Evolutionary conservation across 1,140 invertebrate species (phyloP), one percentile per base, ranked within the genome.

Genomic region (Drosophila mauritiana): DNA sequence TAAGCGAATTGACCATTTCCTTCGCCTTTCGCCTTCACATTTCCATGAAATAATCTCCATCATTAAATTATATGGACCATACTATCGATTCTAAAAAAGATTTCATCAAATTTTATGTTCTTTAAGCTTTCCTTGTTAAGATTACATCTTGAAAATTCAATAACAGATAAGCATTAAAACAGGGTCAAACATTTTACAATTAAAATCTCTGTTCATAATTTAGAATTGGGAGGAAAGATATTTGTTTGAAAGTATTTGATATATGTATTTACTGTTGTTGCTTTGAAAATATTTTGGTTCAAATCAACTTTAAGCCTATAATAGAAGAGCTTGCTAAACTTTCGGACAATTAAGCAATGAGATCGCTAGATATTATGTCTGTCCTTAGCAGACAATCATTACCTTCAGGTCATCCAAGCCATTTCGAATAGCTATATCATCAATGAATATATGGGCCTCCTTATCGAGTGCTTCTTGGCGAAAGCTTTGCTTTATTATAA

Each of bases 321-420:
- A 43, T 20, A 11, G 2, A 43, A 3, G 20, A 17, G 1, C 4
- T 8, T 40, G 7, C n/a, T 40, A 40, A 15, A n/a, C 39, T 8
- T 2, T 42, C 10, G n/a, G 31, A 31, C 31, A 31, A 15, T 15
- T 10, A 8, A 25, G 45, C 22, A 46, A 22, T 22, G 5, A 46
- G 25, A 25, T 13, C 25, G 7, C 7, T 25, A 45, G 22, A 46
- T n/a, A 13, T 6, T 6, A 25, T 8, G n/a, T 31, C n/a, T 62
- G 36, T 37, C 40, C 37, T 57, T 36, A 75, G 36, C 72, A 75
- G 46, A 75, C 73, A 45, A 75, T 75, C 53, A 65, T 76, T 27
- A 76, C 61, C 36, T 76, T 76, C 4, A 76, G 52, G 37, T 76
- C 73, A 53, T 76, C 73, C 31, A 76, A 53, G 25, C 46, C 67